phyloP scores from a whole-genome alignment of 2,797 vertebrate species.

The Chaetodon trifasciatus region DNA sequence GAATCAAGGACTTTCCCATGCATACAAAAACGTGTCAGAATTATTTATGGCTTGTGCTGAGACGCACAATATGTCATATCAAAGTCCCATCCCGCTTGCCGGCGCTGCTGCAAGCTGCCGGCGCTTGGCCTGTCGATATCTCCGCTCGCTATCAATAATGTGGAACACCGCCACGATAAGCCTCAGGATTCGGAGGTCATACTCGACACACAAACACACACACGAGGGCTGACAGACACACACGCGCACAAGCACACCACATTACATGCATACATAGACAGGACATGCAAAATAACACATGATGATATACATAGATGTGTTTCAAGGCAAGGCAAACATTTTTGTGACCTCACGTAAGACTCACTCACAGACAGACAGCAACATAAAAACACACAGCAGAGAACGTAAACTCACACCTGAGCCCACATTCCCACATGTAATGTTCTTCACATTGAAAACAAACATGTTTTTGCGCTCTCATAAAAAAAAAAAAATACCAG shows the following conservation, averaged over 20 bases:
- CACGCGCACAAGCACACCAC: neutral
- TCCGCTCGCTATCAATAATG: conserved; percentile 96
- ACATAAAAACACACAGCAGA: conserved; percentile 33
- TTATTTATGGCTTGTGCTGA: conserved; percentile 99
- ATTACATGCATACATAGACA: conserved; percentile 40
- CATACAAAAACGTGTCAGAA: conserved; percentile 99
- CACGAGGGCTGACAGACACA: conserved; percentile 39
- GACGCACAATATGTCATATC: conserved; percentile 99
- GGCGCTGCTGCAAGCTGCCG: conserved; percentile 80
- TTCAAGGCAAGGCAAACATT: conserved; percentile 37
- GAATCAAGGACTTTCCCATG: conserved; percentile 99
- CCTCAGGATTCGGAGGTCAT: conserved; percentile 91
- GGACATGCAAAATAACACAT: conserved; percentile 42
- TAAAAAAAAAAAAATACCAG: conserved; percentile 26
- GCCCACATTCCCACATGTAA: conserved; percentile 39
- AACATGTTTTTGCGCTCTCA: conserved; percentile 31
- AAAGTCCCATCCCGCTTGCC: conserved; percentile 93
- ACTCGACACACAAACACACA: conserved; percentile 70
- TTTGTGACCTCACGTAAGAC: neutral
- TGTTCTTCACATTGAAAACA: conserved; percentile 41
- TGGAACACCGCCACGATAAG: conserved; percentile 92
- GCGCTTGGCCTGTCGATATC: conserved; percentile 97
- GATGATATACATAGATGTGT: conserved; percentile 51
- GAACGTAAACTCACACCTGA: conserved; percentile 44
- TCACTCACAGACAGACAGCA: conserved; percentile 2